phyloP scores from a whole-genome alignment of 2,888 invertebrate genomes.

The Drosophila subsilvestris region DNA sequence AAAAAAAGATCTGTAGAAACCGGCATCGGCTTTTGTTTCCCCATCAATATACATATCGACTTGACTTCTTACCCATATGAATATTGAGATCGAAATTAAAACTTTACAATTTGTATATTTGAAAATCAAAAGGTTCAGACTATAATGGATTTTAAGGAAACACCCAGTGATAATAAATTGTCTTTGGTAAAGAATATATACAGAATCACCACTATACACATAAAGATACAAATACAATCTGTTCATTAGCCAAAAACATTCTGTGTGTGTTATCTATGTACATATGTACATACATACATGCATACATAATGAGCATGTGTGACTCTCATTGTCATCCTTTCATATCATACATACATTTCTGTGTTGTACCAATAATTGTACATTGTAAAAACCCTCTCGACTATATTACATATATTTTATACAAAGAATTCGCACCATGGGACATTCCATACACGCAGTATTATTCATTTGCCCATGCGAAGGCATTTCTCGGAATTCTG shows the following conservation, averaged over 20 bases:
- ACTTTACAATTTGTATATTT: slow-evolving; percentile 74
- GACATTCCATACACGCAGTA: too few relatives aligned
- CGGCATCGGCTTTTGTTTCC: slow-evolving; percentile 35
- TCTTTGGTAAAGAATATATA: slow-evolving; percentile 90
- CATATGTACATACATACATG: neutral
- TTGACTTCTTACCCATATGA: slow-evolving; percentile 17
- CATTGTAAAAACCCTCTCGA: neutral
- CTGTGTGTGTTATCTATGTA: slow-evolving; percentile 12
- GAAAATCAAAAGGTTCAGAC: slow-evolving; percentile 88
- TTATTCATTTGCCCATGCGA: neutral
- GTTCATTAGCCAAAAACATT: slow-evolving; percentile 23
- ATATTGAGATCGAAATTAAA: slow-evolving; percentile 67
- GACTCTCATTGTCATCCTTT: slow-evolving; percentile 17
- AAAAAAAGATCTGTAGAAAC: slow-evolving; percentile 13
- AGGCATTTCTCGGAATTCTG: neutral
- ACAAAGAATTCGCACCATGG: neutral
- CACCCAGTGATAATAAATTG: slow-evolving; percentile 94
- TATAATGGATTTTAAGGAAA: slow-evolving; percentile 95
- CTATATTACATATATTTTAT: too few relatives aligned
- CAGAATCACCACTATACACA: slow-evolving; percentile 51
- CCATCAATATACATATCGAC: slow-evolving; percentile 25
- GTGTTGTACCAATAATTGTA: slow-evolving; percentile 26
- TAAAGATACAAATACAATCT: slow-evolving; percentile 49
- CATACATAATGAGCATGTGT: neutral
- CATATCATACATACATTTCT: slow-evolving; percentile 28